A percentile compares a stretch with the other conserved stretches of the same genome.
phyloP scores from a whole-genome alignment of 2,113 vertebrate genomes.

The Ciconia maguari region DNA sequence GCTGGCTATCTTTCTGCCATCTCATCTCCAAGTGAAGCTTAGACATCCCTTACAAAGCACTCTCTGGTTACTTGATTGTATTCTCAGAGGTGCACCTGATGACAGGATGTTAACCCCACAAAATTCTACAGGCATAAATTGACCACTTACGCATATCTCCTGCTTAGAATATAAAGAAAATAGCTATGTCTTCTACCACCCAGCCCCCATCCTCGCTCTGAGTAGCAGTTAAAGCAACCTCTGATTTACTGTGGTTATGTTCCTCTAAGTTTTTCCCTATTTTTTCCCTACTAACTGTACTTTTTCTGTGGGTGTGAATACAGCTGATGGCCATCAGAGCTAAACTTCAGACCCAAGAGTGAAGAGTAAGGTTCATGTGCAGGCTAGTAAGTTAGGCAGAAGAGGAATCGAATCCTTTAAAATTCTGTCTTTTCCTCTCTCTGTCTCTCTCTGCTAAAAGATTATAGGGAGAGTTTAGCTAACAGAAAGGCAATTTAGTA shows the following conservation, averaged over 20 bases:
- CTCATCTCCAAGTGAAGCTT: background rate
- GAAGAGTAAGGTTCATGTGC: background rate
- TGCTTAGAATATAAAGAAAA: background rate
- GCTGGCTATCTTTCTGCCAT: background rate
- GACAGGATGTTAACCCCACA: background rate
- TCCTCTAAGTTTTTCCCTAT: background rate
- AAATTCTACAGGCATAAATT: background rate
- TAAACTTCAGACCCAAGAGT: background rate
- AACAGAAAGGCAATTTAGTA: background rate
- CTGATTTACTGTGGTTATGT: background rate
- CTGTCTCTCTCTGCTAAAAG: background rate
- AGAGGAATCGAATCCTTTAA: background rate
- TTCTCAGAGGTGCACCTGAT: background rate
- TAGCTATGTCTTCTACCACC: accelerated
- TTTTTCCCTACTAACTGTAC: background rate
- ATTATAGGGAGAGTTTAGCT: background rate
- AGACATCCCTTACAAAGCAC: background rate
- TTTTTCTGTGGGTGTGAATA: background rate
- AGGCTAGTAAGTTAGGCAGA: background rate
- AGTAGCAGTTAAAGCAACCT: background rate
- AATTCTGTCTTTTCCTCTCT: background rate
- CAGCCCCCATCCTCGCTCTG: background rate
- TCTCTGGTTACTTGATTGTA: background rate
- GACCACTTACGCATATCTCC: background rate
- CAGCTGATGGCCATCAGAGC: background rate